Base-by-base conservation (phyloP, 1,140 invertebrate genomes). In the Hydropsyche tenuis region DNA sequence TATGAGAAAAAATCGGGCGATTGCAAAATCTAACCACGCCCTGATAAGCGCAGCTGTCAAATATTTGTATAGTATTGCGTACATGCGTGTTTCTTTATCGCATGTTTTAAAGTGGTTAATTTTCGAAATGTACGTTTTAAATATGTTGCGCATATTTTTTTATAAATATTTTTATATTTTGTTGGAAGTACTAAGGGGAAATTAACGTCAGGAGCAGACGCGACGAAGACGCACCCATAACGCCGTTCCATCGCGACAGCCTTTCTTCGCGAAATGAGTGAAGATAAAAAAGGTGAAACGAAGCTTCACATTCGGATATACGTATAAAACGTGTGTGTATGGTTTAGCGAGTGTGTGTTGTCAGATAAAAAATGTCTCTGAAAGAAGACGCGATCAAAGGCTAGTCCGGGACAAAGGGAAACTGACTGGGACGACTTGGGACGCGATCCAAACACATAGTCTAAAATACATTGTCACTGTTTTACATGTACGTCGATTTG, bases 341-440 rank as follows among this genome's bases (percentile, higher is more conserved):
- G 23, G 1, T 9, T 56, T 20, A 16, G 16, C 12, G 56, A 14
- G 23, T 60, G 20, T 7, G 7, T 25, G 20, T 60, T 7, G 20
- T 18, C 23, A 60, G 20, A 60, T 60, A 37, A 56, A 56, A 25
- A 60, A 60, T 1, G 56, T 25, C 23, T 18, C 22, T 23, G 23
- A 60, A 27, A 60, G 56, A 23, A 25, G 23, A 60, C 56, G 22
- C 23, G 56, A 23, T 60, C 56, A 60, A 60, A 60, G 56, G 56
- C 56, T 60, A 23, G 48, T 60, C 12, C 20, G 23, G 56, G 56
- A 60, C 23, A 60, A 60, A 60, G 23, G 22, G 22, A 60, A 20
- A n/a, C 45, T 12, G 23, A 18, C 22, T 60, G 56, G 56, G 23
- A 4, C 7, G 23, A 60, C 56, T 60, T 60, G 56, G 56, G 23